Evolutionary conservation across 2,888 invertebrate species (phyloP), one percentile per base, ranked within the genome.

Genomic region (Conistra vaccinii): DNA sequence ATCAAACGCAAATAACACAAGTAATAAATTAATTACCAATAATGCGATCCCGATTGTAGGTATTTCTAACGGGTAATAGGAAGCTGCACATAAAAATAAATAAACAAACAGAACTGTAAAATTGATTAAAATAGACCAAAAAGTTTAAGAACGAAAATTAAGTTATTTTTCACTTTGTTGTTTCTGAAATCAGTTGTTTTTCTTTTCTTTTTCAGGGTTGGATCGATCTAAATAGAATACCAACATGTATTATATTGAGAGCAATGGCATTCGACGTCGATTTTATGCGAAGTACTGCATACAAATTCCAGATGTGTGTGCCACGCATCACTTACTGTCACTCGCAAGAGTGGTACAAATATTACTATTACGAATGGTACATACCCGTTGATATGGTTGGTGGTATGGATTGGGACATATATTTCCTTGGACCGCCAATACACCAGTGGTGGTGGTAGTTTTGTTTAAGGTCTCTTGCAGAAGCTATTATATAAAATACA

Each of bases 301-400:
- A 87, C 76, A 85, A 85, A 26, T 94, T 94, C 78, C 94, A 94
- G 78, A 82, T 95, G 0, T 95, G 95, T 69, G 93, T 94, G 0
- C 93, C 93, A 0, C 90, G 94, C 0, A 92, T 95, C 29, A 66
- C 80, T 1, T 90, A 90, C 68, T 91, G 91, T 29, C 93, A 94
- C 74, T 75, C 91, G 0, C 83, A 89, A 29, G 0, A 86, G 92
- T 29, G 88, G 39, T 48, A 23, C 51, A 90, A 89, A 76, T 93
- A 93, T 70, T 90, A 81, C 73, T 94, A 90, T 66, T 95, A 91
- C 76, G 94, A 94, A 73, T 92, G 92, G 91, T 94, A 93, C 66
- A 61, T 93, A 20, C 93, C 94, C 0, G 0, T 17, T 0, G 87
- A 91, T 35, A 6, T 80, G 55, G 14, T 74, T 1, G 89, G 87